Percentiles rank a stretch among this genome's conserved stretches.
Conservation (phyloP, 2,113 vertebrate genomes). For the Planiliza haematocheilus region DNA sequence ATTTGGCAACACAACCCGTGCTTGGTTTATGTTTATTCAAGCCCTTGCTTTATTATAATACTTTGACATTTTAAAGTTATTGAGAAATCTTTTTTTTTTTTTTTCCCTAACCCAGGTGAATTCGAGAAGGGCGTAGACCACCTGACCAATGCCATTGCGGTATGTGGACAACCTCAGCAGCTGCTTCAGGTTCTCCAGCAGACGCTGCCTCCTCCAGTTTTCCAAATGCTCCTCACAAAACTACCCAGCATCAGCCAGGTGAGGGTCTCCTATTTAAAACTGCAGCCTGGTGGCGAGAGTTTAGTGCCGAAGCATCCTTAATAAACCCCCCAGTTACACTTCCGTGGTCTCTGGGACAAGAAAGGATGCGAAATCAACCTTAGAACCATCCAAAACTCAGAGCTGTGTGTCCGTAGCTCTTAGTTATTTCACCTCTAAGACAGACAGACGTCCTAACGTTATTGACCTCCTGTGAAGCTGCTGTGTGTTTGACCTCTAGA, state of each 20-base stretch:
- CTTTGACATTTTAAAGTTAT: too few species aligned
- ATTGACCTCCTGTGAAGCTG: too few species aligned
- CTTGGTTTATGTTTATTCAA: too few species aligned
- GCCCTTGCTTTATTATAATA: too few species aligned
- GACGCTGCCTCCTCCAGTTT: slow-evolving; percentile 95
- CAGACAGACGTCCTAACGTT: slow-evolving; percentile 59
- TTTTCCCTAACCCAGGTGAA: slow-evolving; percentile 41
- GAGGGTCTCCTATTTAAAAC: background rate
- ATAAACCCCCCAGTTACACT: slow-evolving; percentile 74
- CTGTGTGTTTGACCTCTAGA: background rate
- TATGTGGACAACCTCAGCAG: slow-evolving; percentile 97
- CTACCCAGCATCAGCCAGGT: slow-evolving; percentile 91
- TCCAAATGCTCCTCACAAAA: slow-evolving; percentile 98
- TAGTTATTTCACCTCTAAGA: slow-evolving; percentile 83
- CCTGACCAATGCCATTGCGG: slow-evolving; percentile 96
- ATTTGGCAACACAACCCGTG: too few species aligned
- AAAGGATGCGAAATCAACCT: slow-evolving; percentile 80
- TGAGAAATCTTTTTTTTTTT: too few species aligned
- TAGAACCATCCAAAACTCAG: slow-evolving; percentile 82
- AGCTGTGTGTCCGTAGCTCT: slow-evolving; percentile 60
- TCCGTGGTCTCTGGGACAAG: slow-evolving; percentile 78
- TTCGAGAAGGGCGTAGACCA: slow-evolving; percentile 92
- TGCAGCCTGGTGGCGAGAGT: background rate
- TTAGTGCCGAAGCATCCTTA: slow-evolving; percentile 67
- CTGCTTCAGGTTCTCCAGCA: slow-evolving; percentile 96